A percentile compares a stretch with the other conserved stretches of the same genome.
phyloP scores from a whole-genome alignment of 2,888 invertebrate genomes.

The Cheilosia grossa region DNA sequence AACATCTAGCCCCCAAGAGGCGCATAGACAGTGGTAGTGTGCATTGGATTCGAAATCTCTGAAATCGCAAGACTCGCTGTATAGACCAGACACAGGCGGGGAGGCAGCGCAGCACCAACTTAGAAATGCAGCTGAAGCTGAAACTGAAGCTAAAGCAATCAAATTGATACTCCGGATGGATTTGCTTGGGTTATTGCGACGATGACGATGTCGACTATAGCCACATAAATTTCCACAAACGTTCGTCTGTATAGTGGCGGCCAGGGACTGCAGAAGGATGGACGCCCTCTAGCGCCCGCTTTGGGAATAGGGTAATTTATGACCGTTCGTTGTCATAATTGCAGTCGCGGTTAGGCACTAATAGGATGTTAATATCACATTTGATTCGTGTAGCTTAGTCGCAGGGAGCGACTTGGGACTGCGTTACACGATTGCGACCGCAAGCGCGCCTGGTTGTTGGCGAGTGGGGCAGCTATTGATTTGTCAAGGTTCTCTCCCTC shows the following conservation, averaged over 20 bases:
- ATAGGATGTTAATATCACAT: slow-evolving; percentile 70
- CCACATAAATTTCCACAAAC: slow-evolving; percentile 54
- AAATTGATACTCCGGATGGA: slow-evolving; percentile 58
- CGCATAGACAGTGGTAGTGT: slow-evolving; percentile 6
- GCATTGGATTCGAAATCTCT: slow-evolving; percentile 36
- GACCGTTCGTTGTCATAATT: slow-evolving; percentile 67
- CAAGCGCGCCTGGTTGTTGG: no score
- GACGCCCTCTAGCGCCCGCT: slow-evolving; percentile 66
- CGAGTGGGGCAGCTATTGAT: no score
- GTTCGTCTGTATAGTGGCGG: background rate
- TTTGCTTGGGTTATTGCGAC: slow-evolving; percentile 53
- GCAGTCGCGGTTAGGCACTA: slow-evolving; percentile 69
- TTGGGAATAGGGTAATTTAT: slow-evolving; percentile 57
- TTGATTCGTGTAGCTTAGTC: slow-evolving; percentile 49
- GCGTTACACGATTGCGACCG: no score
- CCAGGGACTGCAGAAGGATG: slow-evolving; percentile 40
- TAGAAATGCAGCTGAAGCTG: slow-evolving; percentile 13
- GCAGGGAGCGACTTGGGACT: slow-evolving; percentile 2
- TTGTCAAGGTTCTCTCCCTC: no score
- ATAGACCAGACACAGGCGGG: slow-evolving; percentile 4
- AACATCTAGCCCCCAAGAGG: slow-evolving; percentile 54
- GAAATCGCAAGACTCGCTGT: slow-evolving; percentile 30
- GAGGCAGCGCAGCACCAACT: slow-evolving; percentile 1
- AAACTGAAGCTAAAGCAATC: slow-evolving; percentile 52
- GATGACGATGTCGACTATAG: slow-evolving; percentile 62